Evolutionary conservation across 2,113 vertebrate species (phyloP).

Genomic region (Formicarius rufipectus): DNA sequence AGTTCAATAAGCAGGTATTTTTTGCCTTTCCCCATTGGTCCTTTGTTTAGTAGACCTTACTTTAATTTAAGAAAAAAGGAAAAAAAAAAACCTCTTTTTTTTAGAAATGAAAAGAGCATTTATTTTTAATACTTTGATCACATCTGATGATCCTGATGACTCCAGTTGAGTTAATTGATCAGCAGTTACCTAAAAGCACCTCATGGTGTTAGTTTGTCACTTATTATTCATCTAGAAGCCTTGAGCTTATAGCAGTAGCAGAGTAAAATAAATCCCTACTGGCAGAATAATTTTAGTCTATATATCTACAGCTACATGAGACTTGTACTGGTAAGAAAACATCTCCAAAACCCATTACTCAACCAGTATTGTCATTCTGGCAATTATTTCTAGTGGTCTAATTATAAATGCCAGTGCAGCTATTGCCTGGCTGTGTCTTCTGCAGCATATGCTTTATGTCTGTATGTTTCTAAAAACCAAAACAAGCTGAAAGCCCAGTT

Average conservation of each 20-base stretch:
- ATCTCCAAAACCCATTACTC: not conserved
- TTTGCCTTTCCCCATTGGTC: not conserved
- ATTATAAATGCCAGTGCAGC: not conserved
- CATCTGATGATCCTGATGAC: not conserved
- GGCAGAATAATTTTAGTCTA: not conserved
- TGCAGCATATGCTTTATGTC: not conserved
- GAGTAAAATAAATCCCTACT: not conserved
- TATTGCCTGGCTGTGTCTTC: not conserved
- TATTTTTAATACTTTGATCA: not conserved
- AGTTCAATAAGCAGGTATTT: not conserved
- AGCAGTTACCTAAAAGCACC: not conserved
- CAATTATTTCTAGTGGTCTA: not conserved
- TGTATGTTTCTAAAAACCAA: not conserved
- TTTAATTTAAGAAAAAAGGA: not conserved
- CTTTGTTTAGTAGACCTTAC: not conserved
- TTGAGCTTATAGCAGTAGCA: not conserved
- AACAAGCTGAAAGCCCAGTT: not conserved
- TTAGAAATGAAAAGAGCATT: not conserved
- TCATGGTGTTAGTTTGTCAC: not conserved
- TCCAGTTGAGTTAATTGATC: not conserved
- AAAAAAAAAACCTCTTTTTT: not conserved
- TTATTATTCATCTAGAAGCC: not conserved
- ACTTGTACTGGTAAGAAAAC: not conserved
- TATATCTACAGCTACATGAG: rapidly evolving
- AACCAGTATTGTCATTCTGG: not conserved